Evolutionary conservation across 2,797 vertebrate genomes (phyloP), one percentile per base, ranked within the genome.

Genomic region (Siniperca obscura): DNA sequence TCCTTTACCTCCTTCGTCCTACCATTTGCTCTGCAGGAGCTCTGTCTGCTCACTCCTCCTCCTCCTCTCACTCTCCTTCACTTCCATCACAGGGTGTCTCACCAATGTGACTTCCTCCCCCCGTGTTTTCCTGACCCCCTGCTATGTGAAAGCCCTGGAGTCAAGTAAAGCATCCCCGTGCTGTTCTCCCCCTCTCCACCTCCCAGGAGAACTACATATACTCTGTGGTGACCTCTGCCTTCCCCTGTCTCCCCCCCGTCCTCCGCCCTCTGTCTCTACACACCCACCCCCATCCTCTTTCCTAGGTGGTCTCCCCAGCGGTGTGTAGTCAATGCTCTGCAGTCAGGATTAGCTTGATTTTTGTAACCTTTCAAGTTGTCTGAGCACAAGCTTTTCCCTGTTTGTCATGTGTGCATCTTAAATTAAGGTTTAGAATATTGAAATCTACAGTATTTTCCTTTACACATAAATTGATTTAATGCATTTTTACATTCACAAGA

Each of bases 221-320:
- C 73, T 77, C 62, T 61, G 60, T 21, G 38, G 66, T 89, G 82
- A 89, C 85, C 87, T 83, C 82, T 90, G 70, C 71, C 75, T 70
- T 46, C n/a, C 55, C 34, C 53, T 9, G 14, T 46, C 56, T 30
- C 40, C 42, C 57, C 30, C 30, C 30, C 52, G 27, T 22, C 62
- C 56, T 70, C 64, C 44, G 10, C 21, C 38, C 25, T 60, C 61
- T 19, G 30, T 83, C 52, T 62, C 30, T 30, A 19, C 59, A 66
- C 52, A 21, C 38, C 48, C 74, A 19, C 61, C 56, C 22, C 77
- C 52, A 2, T 27, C 53, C 69, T 75, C 55, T 79, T 84, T 81
- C 81, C 88, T 83, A 88, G 91, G 89, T 92, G 91, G 91, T 92
- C 90, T 86, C 69, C 86, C 61, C 75, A 71, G 84, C 40, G 6